phyloP scores from a whole-genome alignment of 2,113 vertebrate species.

The Prionailurus viverrinus region DNA sequence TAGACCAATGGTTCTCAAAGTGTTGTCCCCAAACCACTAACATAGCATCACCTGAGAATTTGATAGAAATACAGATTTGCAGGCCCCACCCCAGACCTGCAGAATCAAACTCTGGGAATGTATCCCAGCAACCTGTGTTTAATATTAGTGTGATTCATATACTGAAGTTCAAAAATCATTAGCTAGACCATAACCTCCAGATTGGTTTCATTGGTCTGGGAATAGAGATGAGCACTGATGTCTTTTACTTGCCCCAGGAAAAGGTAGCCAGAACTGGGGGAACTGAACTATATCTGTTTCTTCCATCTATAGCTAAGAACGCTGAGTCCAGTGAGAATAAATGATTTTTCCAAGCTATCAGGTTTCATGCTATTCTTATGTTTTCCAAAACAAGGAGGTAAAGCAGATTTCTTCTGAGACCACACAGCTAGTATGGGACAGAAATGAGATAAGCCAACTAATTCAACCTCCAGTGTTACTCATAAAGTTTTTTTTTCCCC shows the following conservation, averaged over 20 bases:
- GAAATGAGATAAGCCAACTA: background rate
- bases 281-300: background rate
- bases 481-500: background rate
- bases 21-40: background rate
- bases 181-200: background rate
- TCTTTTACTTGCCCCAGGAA: background rate
- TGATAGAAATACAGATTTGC: background rate
- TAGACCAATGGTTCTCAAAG: background rate
- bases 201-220: background rate
- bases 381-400: constrained; percentile 39
- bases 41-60: background rate
- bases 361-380: background rate
- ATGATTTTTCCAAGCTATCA: constrained; percentile 9
- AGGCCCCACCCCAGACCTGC: background rate
- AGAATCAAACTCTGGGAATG: background rate
- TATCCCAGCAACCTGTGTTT: background rate
- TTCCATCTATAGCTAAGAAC: background rate
- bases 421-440: background rate
- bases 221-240: background rate
- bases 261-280: background rate
- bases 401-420: constrained; percentile 33
- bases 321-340: background rate
- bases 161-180: background rate
- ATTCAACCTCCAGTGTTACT: background rate
- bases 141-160: background rate